Conservation (phyloP, 2,797 vertebrate species). For the Poecilia gillii region DNA sequence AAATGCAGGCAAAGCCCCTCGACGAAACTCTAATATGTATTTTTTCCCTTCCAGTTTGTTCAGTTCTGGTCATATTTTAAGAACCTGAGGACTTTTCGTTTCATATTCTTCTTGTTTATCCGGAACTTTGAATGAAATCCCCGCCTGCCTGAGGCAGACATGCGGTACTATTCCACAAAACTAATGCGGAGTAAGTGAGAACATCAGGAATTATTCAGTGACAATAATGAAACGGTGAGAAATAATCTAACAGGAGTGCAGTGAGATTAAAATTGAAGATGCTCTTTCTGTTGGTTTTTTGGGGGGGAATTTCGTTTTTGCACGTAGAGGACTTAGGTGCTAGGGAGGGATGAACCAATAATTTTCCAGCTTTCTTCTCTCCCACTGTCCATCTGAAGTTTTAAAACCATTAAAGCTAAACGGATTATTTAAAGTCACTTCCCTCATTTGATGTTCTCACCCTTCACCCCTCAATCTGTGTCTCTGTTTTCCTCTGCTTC, state of each 20-base stretch:
- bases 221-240: constrained; percentile 43
- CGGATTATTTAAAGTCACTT: constrained; percentile 69
- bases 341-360: constrained; percentile 20
- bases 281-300: not conserved
- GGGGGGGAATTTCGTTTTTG: not conserved
- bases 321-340: constrained; percentile 25
- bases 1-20: constrained; percentile 73
- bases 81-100: constrained; percentile 54
- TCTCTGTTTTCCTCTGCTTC: constrained; percentile 53
- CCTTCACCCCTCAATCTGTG: constrained; percentile 31
- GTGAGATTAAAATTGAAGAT: not conserved
- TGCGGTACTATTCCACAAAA: constrained; percentile 26
- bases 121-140: constrained; percentile 55
- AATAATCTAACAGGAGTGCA: constrained; percentile 46
- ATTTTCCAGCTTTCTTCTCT: constrained; percentile 57
- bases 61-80: constrained; percentile 56
- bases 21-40: constrained; percentile 61
- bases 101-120: constrained; percentile 74
- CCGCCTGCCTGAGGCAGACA: constrained; percentile 53
- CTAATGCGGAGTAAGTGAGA: constrained; percentile 20
- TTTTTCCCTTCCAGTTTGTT: constrained; percentile 62
- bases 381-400: constrained; percentile 57
- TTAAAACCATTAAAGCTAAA: constrained; percentile 54
- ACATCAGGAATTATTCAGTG: constrained; percentile 42
- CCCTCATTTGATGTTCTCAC: constrained; percentile 66